phyloP scores from a whole-genome alignment of 2,113 vertebrate species.

The Zingel zingel region DNA sequence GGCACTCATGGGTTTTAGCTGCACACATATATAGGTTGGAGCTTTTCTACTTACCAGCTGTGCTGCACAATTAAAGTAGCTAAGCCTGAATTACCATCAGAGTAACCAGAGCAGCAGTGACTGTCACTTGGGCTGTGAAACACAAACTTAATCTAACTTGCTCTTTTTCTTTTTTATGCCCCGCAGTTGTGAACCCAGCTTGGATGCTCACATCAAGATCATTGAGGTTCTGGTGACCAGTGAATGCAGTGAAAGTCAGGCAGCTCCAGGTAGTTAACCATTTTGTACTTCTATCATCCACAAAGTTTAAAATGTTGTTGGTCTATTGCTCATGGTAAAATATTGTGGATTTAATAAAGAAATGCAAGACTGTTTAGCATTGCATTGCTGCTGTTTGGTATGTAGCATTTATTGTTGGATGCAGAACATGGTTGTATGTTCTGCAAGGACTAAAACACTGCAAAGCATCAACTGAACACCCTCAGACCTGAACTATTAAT shows the following conservation, averaged over 20 bases:
- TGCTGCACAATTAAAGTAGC: conserved; percentile 61
- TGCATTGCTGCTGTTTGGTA: neutral
- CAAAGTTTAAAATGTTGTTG: neutral
- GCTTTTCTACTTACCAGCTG: conserved; percentile 69
- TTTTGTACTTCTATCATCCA: neutral
- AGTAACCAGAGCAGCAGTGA: conserved; percentile 12
- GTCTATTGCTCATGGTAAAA: neutral
- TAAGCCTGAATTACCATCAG: conserved; percentile 57
- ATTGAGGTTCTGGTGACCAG: conserved; percentile 93
- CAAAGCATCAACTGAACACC: conserved; percentile 28
- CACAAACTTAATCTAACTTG: conserved; percentile 23
- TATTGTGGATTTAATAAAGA: neutral
- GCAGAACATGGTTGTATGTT: neutral
- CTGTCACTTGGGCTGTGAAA: conserved; percentile 36
- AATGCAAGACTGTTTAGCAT: neutral
- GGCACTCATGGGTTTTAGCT: conserved; percentile 40
- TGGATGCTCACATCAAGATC: conserved; percentile 91
- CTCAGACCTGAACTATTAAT: conserved; percentile 49
- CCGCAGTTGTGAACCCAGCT: conserved; percentile 90
- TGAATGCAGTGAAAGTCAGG: conserved; percentile 92
- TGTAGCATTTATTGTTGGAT: neutral
- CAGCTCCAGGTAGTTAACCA: conserved; percentile 91
- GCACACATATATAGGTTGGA: conserved; percentile 46
- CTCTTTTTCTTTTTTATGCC: neutral
- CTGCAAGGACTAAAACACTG: conserved; percentile 15